A percentile compares a stretch with the other conserved stretches of the same genome.
Evolutionary conservation across 2,113 vertebrate genomes (phyloP).

Genomic region (Hiodon tergisus): DNA sequence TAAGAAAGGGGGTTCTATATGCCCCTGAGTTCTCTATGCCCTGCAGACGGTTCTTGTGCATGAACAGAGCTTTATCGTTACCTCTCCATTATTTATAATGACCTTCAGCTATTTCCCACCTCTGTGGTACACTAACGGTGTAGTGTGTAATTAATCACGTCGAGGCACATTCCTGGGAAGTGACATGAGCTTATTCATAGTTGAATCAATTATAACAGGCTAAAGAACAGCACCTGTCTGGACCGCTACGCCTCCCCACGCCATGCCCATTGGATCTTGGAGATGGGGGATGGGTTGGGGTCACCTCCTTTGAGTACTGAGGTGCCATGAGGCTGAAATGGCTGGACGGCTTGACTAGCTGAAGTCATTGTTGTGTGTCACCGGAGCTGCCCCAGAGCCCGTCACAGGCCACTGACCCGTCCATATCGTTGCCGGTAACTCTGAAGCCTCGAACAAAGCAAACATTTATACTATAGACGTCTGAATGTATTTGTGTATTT

Average conservation of each 20-base stretch:
- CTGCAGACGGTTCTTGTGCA: background rate
- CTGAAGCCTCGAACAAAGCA: background rate
- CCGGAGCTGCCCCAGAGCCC: background rate
- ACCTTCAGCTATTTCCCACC: background rate
- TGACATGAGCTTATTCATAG: constrained; percentile 52
- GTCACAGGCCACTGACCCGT: background rate
- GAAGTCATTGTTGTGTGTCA: background rate
- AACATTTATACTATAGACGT: background rate
- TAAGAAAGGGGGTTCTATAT: background rate
- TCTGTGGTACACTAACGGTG: constrained; percentile 31
- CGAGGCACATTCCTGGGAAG: constrained; percentile 43
- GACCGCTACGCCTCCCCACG: background rate
- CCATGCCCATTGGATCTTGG: background rate
- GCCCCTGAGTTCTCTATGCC: background rate
- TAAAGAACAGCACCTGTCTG: constrained; percentile 46
- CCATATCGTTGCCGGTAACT: background rate
- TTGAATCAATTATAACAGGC: constrained; percentile 49
- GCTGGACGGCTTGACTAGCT: background rate
- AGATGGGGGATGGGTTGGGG: background rate
- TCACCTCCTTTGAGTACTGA: background rate
- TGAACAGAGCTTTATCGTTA: background rate
- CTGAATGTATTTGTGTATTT: background rate
- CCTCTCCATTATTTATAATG: background rate
- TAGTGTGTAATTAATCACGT: constrained; percentile 50
- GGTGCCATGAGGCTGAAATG: background rate